Evolutionary conservation across 2,888 invertebrate genomes (phyloP), one percentile per base, ranked within the genome.

Genomic region (Stomorhina lunata): DNA sequence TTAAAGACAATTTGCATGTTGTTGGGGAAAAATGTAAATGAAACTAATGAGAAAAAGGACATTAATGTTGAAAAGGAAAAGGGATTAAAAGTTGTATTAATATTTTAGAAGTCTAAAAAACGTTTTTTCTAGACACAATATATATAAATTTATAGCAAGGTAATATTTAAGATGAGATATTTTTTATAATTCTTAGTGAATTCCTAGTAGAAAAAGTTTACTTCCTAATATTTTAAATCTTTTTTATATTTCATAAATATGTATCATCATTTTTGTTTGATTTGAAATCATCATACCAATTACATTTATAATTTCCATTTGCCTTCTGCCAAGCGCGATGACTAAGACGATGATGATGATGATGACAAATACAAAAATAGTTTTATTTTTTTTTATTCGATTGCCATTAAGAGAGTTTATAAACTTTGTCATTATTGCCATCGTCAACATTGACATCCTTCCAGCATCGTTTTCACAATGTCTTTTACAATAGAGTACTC

Each of bases 401-500:
- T 72, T 77, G 34, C 55, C 68, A 57, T 69, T 68, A 65, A 73
- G 65, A 55, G 25, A 37, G 57, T 63, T 29, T 63, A 65, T 50
- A 78, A 78, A 78, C 66, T 82, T 83, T 76, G 61, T 69, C 29
- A 69, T 78, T 73, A 78, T 73, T 57, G 12, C 48, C 63, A 50
- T 65, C 29, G 27, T 66, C 27, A 34, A 25, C 45, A 53, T 27
- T 76, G 71, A 37, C 73, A 53, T 79, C 20, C 45, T 45, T 53
- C 12, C 17, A 37, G 50, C 40, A 32, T 27, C 12, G 9, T 68
- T 75, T 45, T 72, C 29, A 27, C 57, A 59, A 53, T 59, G 57
- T 61, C 53, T 29, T 66, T 66, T 2, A n/a, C 25, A 48, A 25
- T 20, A 48, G 9, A 40, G n/a, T 29, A 50, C n/a, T 53, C 55